Percentiles rank a stretch among this genome's conserved stretches.
phyloP scores from a whole-genome alignment of 2,113 vertebrate genomes.

The Desmodus rotundus region DNA sequence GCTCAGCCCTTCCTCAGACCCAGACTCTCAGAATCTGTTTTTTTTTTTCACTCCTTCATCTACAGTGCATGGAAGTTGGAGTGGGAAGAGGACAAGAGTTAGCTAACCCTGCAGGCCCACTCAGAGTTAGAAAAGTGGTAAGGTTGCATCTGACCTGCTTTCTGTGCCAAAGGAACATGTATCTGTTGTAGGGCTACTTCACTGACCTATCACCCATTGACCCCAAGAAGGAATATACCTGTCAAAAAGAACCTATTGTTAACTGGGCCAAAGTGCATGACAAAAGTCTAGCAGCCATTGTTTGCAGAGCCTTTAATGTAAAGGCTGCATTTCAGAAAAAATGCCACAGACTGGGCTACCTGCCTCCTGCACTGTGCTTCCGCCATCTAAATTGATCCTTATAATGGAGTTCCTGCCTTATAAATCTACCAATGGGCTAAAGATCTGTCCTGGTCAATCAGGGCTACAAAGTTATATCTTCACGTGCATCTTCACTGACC shows the following conservation, averaged over 20 bases:
- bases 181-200: background rate
- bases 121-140: background rate
- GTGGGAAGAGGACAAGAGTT: background rate
- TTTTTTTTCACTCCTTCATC: background rate
- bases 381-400: background rate
- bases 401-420: background rate
- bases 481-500: background rate
- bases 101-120: background rate
- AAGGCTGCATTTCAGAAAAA: background rate
- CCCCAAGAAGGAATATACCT: background rate
- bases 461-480: background rate
- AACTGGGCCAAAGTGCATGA: background rate
- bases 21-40: background rate
- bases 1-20: background rate
- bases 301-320: too few relatives aligned
- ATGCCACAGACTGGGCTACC: background rate
- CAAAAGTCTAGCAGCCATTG: background rate
- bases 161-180: background rate
- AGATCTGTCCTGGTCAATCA: background rate
- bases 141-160: background rate
- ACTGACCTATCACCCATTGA: background rate
- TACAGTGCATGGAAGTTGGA: too few relatives aligned
- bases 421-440: background rate
- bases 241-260: background rate
- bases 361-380: background rate